A percentile compares a stretch with the other conserved stretches of the same genome.
Conservation (phyloP, 2,797 vertebrate genomes). For the Chelon auratus region DNA sequence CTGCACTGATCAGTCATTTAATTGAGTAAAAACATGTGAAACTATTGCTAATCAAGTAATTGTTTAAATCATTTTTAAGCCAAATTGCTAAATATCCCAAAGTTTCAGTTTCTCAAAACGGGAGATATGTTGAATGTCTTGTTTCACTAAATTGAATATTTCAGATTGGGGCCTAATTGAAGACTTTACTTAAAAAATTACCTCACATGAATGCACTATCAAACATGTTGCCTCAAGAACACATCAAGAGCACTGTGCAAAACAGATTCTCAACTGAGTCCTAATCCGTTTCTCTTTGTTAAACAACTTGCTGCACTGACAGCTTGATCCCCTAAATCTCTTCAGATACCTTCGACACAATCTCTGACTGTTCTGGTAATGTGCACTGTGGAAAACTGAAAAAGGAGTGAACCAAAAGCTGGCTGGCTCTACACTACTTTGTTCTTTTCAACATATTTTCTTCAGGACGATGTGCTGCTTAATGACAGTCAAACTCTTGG, state of each 20-base stretch:
- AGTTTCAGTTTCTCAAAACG: not conserved
- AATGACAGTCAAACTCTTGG: conserved; percentile 90
- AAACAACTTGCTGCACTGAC: not conserved
- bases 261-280: not conserved
- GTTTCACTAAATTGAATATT: not conserved
- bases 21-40: no score
- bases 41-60: no score
- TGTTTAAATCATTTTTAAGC: not conserved
- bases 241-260: not conserved
- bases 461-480: conserved; percentile 90
- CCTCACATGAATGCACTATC: not conserved
- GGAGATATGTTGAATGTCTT: not conserved
- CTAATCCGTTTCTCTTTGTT: not conserved
- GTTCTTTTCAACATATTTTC: not conserved
- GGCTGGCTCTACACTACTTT: not conserved
- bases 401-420: not conserved
- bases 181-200: not conserved
- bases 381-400: not conserved
- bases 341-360: not conserved
- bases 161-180: not conserved
- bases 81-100: no score
- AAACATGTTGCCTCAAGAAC: not conserved
- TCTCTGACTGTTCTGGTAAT: not conserved
- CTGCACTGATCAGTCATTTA: no score
- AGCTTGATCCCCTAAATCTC: not conserved